Base-by-base conservation (phyloP, 2,113 vertebrate species). In the Myiozetetes cayanensis region DNA sequence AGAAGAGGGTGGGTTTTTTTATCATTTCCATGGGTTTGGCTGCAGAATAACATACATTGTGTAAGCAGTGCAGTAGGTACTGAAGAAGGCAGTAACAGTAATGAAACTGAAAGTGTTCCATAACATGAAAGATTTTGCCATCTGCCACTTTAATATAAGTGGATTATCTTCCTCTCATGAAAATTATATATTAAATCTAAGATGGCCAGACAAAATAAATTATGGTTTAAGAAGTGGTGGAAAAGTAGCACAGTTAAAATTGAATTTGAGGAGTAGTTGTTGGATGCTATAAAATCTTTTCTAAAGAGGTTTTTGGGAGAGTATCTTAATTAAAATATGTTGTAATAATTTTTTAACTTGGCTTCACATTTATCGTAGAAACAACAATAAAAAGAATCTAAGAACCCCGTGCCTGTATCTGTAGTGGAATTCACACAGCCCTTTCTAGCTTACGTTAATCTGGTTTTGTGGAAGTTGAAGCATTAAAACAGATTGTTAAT, bases 401-500 rank as follows among this genome's bases (percentile, higher is more conserved):
- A 84, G 84, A 89, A 87, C 84, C 68, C 35, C 44, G 2, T 91
- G 78, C 53, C 77, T 77, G 2, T 94, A 87, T 94, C 83, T 92
- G 73, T 76, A 81, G 86, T 91, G 87, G 72, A 91, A 87, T 63
- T 76, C 55, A 49, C 78, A 53, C 93, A 78, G 52, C 43, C 82
- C 59, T 80, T 89, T 91, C 37, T 87, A 86, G 91, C 10, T 96
- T 94, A 92, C 1, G 17, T 78, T 96, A 96, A 96, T 97, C 96
- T 95, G 92, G 81, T 94, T 97, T 94, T 93, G 65, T 96, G 81
- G 58, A 96, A 94, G 77, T 84, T 49, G 74, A 76, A 77, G 71
- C 90, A 95, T 94, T 95, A 82, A 87, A 96, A 68, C 88, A 93
- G 92, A 88, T 94, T 87, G 85, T 86, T 94, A 96, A 84, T 94